Conservation (phyloP, 2,888 invertebrate genomes). For the Loripinus fragilis region DNA sequence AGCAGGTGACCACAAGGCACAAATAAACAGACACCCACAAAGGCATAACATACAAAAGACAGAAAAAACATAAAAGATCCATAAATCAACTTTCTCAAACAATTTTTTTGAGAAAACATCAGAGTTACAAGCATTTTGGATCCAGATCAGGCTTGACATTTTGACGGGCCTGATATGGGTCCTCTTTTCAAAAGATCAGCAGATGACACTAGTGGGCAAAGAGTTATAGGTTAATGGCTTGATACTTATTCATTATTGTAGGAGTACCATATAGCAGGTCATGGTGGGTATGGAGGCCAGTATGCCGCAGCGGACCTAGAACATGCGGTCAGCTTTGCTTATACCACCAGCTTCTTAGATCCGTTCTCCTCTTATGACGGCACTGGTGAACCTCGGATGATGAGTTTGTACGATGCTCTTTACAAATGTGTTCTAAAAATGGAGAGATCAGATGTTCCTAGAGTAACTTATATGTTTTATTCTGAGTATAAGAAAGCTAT, state of each 20-base stretch:
- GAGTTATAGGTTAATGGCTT: too few relatives aligned
- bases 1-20: too few relatives aligned
- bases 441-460: constrained; percentile 56
- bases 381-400: constrained; percentile 64
- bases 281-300: constrained; percentile 84
- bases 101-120: too few relatives aligned
- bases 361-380: constrained; percentile 56
- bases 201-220: too few relatives aligned
- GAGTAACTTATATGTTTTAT: constrained; percentile 57
- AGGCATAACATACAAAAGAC: too few relatives aligned
- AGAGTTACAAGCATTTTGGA: too few relatives aligned
- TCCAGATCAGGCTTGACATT: too few relatives aligned
- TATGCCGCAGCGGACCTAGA: constrained; percentile 81
- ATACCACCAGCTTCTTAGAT: constrained; percentile 80
- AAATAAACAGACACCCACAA: too few relatives aligned
- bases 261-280: constrained; percentile 78
- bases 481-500: constrained; percentile 53
- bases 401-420: constrained; percentile 63
- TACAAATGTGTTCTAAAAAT: constrained; percentile 68
- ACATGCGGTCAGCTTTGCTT: constrained; percentile 81
- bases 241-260: constrained; percentile 43
- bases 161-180: too few relatives aligned
- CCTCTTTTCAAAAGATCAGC: too few relatives aligned
- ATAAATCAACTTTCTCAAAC: too few relatives aligned
- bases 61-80: too few relatives aligned